A percentile compares a stretch with the other conserved stretches of the same genome.
phyloP scores from a whole-genome alignment of 2,888 invertebrate genomes.

The Euzophera pinguis region DNA sequence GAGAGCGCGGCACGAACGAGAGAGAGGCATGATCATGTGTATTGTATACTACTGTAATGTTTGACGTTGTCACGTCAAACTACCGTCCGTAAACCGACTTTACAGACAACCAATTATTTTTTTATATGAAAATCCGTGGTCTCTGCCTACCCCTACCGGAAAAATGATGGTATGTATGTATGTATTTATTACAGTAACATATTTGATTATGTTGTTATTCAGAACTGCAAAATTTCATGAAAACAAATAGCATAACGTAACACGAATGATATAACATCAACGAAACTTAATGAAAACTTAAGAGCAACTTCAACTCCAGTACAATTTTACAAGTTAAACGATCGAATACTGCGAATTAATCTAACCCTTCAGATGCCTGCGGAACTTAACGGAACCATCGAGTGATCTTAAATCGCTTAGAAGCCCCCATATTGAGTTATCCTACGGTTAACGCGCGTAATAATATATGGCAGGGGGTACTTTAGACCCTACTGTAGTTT shows the following conservation, averaged over 20 bases:
- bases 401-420: conserved; percentile 71
- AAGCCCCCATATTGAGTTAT: conserved; percentile 66
- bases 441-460: conserved; percentile 65
- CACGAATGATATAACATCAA: not conserved
- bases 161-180: too few relatives aligned
- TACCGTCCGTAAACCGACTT: too few relatives aligned
- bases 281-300: conserved; percentile 1
- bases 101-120: too few relatives aligned
- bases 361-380: conserved; percentile 48
- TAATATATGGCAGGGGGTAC: conserved; percentile 61
- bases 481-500: conserved; percentile 48
- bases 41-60: too few relatives aligned
- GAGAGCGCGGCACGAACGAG: too few relatives aligned
- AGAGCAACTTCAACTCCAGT: conserved; percentile 3
- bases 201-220: too few relatives aligned
- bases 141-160: too few relatives aligned
- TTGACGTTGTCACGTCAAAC: too few relatives aligned
- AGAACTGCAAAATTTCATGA: too few relatives aligned
- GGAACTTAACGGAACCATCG: conserved; percentile 58
- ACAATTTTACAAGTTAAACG: conserved; percentile 13
- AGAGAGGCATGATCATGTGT: too few relatives aligned
- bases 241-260: not conserved
- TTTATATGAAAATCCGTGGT: too few relatives aligned
- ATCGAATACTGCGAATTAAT: conserved; percentile 54
- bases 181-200: too few relatives aligned